Evolutionary conservation across 2,113 vertebrate genomes (phyloP), one percentile per base, ranked within the genome.

Genomic region (Arothron firmamentum): DNA sequence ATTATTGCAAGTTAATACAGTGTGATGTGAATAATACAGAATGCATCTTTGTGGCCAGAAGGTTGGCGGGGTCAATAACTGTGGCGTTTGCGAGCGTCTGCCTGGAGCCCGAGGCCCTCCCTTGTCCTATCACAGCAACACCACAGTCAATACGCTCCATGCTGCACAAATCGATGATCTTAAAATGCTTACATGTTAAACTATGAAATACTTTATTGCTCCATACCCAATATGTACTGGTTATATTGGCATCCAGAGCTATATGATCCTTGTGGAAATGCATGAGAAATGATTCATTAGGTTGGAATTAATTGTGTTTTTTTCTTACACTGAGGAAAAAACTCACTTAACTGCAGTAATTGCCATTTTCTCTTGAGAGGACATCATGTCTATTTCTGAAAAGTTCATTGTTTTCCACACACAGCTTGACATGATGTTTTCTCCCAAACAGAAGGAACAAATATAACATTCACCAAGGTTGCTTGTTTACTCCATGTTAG

Each of bases 121-220:
- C 78, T 76, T 68, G 20, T 82, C 75, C 62, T 89, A 90, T 92
- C 89, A 89, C 82, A 88, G 85, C 88, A 89, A 80, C 82, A 85
- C 80, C 82, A 78, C 79, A 82, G 88, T 92, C 91, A 88, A 91
- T 91, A 90, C 62, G 12, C 71, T 87, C 82, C 87, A 84, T 75
- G 59, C 82, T 74, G 81, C 73, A 78, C 81, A 68, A 73, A 89
- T 92, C 91, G 14, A 92, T 92, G 87, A 83, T 87, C 78, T 90
- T 89, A 89, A 91, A 91, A 90, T 90, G 90, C 88, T 90, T 90
- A 90, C 88, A 88, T 84, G 70, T 91, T 88, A 89, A 90, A 90
- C 89, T 89, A 89, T 91, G 91, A 90, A 91, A 90, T 86, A 91
- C 74, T 73, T 69, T 79, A 91, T 92, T 63, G 90, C 91, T 79